phyloP scores from a whole-genome alignment of 2,113 vertebrate genomes.

The Onychorhynchus coronatus region DNA sequence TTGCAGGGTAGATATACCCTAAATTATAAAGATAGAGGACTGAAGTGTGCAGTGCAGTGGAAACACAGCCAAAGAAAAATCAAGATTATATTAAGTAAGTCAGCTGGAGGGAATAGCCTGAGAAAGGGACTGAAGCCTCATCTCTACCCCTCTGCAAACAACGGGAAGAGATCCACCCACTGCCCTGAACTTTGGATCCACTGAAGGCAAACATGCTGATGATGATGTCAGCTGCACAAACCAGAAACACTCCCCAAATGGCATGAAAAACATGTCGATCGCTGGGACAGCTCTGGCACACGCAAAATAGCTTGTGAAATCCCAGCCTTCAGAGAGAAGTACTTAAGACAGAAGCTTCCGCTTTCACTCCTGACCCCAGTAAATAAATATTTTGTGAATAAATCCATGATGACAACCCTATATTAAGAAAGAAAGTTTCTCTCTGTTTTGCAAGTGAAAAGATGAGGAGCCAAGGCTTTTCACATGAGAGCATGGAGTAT shows the following conservation, averaged over 20 bases:
- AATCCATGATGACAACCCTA: background rate
- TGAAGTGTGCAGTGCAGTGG: accelerated
- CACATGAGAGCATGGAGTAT: background rate
- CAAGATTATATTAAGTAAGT: background rate
- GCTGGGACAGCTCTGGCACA: accelerated
- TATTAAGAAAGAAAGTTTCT: background rate
- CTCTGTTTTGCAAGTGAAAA: background rate
- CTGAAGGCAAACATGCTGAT: accelerated
- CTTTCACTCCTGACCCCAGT: background rate
- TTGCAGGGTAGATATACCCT: background rate
- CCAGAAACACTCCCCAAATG: background rate
- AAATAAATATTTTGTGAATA: background rate
- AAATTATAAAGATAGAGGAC: background rate
- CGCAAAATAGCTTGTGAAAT: background rate
- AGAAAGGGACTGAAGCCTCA: background rate
- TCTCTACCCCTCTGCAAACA: background rate
- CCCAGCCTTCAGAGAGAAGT: background rate
- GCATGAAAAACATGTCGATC: accelerated
- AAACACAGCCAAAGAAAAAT: background rate
- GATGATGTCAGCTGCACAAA: background rate
- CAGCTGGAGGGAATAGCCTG: background rate
- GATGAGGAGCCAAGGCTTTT: background rate
- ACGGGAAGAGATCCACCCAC: background rate
- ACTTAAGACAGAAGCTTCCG: background rate
- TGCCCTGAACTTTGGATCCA: background rate